Evolutionary conservation across 2,888 invertebrate species (phyloP), one percentile per base, ranked within the genome.

Genomic region (Platycheirus albimanus): DNA sequence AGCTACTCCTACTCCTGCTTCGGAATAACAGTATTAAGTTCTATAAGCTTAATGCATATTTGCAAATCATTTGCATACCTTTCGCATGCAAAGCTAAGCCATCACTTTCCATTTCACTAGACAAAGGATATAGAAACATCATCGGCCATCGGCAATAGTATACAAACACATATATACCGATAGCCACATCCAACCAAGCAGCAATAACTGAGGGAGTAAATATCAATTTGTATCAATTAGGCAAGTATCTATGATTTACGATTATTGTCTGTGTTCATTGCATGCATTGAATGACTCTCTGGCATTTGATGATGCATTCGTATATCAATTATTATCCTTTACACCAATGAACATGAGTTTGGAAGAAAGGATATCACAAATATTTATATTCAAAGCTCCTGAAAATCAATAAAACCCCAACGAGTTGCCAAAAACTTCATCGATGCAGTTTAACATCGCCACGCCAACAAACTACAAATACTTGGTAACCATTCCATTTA

Each of bases 221-320:
- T 81, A 81, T 63, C 81, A 81, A 77, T 81, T 81, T 81, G 81
- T 81, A 76, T 81, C 71, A 81, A 81, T 81, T 81, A 76, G 63
- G 41, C 67, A 81, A 74, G 54, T 45, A 58, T 36, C 49, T 36
- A 61, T 77, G 81, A 81, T 81, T 76, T 72, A 77, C 67, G 71
- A 61, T 76, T 72, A 72, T 71, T 76, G 66, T 38, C 15, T 81
- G 43, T 43, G 58, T 66, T 61, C 30, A 58, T 28, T 63, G 66
- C 51, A 43, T 19, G 20, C 41, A 54, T 64, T 49, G 41, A 41
- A 54, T 47, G 67, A 56, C 17, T 64, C n/a, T 36, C 45, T 61
- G 64, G 38, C 28, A 30, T 67, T 64, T 52, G 58, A 66, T 66
- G 64, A 66, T 66, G 64, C 58, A 72, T 77, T 67, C 52, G 45